phyloP scores from a whole-genome alignment of 2,113 vertebrate species.

The Sprattus sprattus region DNA sequence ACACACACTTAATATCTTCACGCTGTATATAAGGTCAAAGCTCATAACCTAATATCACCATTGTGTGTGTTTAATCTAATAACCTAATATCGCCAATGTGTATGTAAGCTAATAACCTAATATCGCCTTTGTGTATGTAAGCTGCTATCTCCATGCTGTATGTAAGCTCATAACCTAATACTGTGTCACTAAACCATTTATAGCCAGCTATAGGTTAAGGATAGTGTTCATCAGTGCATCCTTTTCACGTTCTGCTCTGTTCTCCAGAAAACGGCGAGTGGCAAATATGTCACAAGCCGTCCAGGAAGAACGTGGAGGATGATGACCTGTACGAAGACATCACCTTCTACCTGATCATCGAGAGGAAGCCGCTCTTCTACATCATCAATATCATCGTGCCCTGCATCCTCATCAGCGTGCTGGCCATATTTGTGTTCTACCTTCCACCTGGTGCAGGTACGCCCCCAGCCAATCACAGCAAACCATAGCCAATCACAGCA shows the following conservation, averaged over 20 bases:
- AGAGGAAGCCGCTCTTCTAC: slow-evolving; percentile 90
- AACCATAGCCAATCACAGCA: not conserved
- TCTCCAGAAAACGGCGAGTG: slow-evolving; percentile 85
- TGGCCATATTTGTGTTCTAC: slow-evolving; percentile 90
- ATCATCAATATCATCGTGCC: slow-evolving; percentile 88
- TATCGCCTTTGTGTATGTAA: no score
- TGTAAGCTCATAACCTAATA: no score
- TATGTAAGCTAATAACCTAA: no score
- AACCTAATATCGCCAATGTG: not conserved
- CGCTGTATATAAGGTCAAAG: no score
- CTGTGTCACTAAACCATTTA: no score
- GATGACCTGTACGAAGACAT: slow-evolving; percentile 80
- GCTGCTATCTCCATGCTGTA: no score
- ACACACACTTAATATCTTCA: no score
- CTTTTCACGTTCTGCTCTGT: slow-evolving; percentile 12
- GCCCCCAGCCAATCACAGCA: slow-evolving; percentile 65
- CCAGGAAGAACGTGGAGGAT: slow-evolving; percentile 74
- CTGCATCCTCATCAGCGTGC: slow-evolving; percentile 83
- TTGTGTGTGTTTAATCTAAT: no score
- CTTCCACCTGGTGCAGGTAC: slow-evolving; percentile 87
- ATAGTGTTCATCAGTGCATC: no score
- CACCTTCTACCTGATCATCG: slow-evolving; percentile 87
- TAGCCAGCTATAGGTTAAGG: no score
- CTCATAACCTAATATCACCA: no score
- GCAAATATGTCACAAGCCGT: slow-evolving; percentile 84